Evolutionary conservation across 2,888 invertebrate species (phyloP).

Genomic region (Coleophora deauratella): DNA sequence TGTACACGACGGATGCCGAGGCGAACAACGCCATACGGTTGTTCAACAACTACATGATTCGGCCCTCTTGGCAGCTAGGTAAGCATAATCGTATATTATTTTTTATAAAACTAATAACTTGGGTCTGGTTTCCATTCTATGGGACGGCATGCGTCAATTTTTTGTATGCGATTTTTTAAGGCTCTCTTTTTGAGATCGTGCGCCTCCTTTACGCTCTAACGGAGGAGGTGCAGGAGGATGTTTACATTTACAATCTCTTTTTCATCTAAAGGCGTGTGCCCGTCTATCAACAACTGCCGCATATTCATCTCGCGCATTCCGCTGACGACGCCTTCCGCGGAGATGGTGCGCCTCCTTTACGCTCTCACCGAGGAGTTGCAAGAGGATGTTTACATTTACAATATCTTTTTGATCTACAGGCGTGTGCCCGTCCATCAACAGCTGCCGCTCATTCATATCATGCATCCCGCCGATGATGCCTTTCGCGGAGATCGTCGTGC

Average conservation of each 20-base stretch:
- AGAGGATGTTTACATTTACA: too few species aligned
- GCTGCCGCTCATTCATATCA: too few species aligned
- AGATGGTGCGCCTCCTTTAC: constrained; percentile 73
- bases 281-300: constrained; percentile 84
- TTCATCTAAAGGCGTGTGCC: constrained; percentile 76
- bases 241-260: too few species aligned
- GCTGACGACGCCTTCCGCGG: constrained; percentile 74
- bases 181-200: constrained; percentile 69
- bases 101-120: background rate
- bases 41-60: constrained; percentile 81
- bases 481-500: too few species aligned
- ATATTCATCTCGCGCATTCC: constrained; percentile 77
- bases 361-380: constrained; percentile 66
- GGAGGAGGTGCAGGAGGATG: constrained; percentile 63
- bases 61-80: constrained; percentile 76
- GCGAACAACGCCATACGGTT: constrained; percentile 77
- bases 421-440: too few species aligned
- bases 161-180: constrained; percentile 74
- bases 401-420: too few species aligned
- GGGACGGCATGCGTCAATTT: constrained; percentile 78
- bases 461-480: too few species aligned
- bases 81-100: constrained; percentile 20
- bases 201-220: constrained; percentile 69
- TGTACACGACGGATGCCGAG: constrained; percentile 74
- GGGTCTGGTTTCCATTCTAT: too few species aligned